Conservation (phyloP, 2,113 vertebrate genomes). For the Aptenodytes patagonicus region DNA sequence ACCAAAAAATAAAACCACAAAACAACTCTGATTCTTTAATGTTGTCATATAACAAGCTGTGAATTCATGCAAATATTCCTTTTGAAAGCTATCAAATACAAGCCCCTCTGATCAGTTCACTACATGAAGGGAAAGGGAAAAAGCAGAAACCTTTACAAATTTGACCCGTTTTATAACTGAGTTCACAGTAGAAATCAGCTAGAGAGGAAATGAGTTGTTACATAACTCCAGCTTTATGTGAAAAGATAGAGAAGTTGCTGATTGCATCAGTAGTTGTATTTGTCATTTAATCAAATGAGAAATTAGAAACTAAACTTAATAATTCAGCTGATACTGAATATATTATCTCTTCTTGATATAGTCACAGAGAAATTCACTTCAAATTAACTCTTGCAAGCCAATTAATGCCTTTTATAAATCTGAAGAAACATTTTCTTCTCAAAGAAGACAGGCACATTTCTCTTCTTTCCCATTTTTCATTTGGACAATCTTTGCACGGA, state of each 20-base stretch:
- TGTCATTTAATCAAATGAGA: neutral
- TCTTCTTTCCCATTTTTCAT: neutral
- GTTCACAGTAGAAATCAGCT: neutral
- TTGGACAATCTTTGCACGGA: neutral
- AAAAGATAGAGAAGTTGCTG: neutral
- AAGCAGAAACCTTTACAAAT: neutral
- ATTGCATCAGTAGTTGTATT: neutral
- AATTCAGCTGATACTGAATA: neutral
- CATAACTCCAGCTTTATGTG: neutral
- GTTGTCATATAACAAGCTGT: neutral
- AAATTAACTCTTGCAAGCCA: neutral
- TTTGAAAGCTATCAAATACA: neutral
- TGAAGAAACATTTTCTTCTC: neutral
- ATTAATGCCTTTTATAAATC: neutral
- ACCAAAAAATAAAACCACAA: neutral
- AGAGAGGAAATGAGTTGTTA: conserved; percentile 16
- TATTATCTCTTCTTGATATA: neutral
- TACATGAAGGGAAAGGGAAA: neutral
- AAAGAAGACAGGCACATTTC: neutral
- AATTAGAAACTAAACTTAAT: neutral
- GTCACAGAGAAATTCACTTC: neutral
- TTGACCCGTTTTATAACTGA: neutral
- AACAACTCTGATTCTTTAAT: neutral
- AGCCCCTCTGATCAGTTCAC: neutral
- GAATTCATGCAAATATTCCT: neutral